A percentile compares a stretch with the other conserved stretches of the same genome.
phyloP scores from a whole-genome alignment of 2,888 invertebrate species.

The Cheilosia soror region DNA sequence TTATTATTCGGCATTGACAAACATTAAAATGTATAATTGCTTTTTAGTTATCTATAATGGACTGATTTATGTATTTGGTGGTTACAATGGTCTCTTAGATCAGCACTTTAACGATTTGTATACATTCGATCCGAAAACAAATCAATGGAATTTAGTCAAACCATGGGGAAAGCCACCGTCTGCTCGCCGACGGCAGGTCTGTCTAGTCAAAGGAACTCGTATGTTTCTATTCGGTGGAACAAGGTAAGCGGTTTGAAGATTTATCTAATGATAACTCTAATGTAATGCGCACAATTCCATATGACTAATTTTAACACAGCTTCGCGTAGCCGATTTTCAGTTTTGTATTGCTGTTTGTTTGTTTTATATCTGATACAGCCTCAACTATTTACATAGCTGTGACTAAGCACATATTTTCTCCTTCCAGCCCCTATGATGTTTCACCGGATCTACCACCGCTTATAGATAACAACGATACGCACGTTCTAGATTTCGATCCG shows the following conservation, averaged over 20 bases:
- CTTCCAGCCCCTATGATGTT: constrained; percentile 53
- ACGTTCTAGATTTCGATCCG: constrained; percentile 91
- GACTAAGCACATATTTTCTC: background rate
- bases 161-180: constrained; percentile 87
- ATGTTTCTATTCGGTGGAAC: constrained; percentile 96
- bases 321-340: too few relatives aligned
- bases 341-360: too few relatives aligned
- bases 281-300: too few relatives aligned
- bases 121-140: constrained; percentile 87
- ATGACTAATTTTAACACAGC: too few relatives aligned
- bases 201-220: constrained; percentile 89
- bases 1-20: background rate
- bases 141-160: constrained; percentile 87
- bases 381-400: background rate
- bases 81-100: constrained; percentile 91
- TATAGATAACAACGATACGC: constrained; percentile 92
- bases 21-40: constrained; percentile 4
- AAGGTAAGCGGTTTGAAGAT: constrained; percentile 85
- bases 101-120: constrained; percentile 93
- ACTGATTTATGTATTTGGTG: constrained; percentile 94
- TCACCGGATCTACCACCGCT: constrained; percentile 80
- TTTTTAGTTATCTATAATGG: constrained; percentile 90
- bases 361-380: too few relatives aligned
- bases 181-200: constrained; percentile 90
- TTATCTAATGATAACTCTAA: too few relatives aligned